Evolutionary conservation across 2,113 vertebrate genomes (phyloP).

Genomic region (Spea multiplicata): DNA sequence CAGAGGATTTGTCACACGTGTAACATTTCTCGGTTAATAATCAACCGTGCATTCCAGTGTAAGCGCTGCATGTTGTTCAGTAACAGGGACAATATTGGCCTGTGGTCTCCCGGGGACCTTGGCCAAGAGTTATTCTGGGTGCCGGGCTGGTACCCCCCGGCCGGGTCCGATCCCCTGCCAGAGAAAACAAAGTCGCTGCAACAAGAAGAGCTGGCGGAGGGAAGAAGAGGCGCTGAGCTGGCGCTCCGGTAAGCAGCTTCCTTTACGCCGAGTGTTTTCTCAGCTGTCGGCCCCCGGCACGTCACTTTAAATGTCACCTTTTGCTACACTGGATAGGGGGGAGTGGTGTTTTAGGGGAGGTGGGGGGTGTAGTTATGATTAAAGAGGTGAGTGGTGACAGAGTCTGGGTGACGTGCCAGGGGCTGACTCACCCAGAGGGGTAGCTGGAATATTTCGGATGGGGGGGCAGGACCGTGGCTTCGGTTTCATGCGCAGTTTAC

Average conservation of each 20-base stretch:
- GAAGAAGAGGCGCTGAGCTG: background rate
- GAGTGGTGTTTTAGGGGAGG: background rate
- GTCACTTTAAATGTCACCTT: conserved; percentile 26
- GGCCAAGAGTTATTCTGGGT: conserved; percentile 9
- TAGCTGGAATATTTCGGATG: background rate
- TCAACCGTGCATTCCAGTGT: conserved; percentile 30
- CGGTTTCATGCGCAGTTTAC: background rate
- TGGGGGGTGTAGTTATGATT: background rate
- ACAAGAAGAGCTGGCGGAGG: background rate
- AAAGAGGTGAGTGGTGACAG: conserved; percentile 6
- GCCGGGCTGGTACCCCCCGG: background rate
- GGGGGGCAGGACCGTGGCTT: background rate
- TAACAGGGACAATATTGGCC: background rate
- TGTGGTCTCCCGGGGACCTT: conserved; percentile 20
- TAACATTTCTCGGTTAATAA: conserved; percentile 23
- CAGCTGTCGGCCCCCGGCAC: conserved; percentile 3
- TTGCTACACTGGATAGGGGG: background rate
- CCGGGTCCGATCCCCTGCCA: background rate
- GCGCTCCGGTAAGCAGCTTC: background rate
- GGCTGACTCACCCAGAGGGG: background rate
- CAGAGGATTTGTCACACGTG: background rate
- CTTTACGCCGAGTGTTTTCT: background rate
- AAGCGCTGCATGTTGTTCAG: background rate
- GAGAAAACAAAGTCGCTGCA: conserved; percentile 2
- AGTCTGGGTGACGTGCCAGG: background rate